Conservation (phyloP, 92 coral and sea anemone species). For the Porites lobata region DNA sequence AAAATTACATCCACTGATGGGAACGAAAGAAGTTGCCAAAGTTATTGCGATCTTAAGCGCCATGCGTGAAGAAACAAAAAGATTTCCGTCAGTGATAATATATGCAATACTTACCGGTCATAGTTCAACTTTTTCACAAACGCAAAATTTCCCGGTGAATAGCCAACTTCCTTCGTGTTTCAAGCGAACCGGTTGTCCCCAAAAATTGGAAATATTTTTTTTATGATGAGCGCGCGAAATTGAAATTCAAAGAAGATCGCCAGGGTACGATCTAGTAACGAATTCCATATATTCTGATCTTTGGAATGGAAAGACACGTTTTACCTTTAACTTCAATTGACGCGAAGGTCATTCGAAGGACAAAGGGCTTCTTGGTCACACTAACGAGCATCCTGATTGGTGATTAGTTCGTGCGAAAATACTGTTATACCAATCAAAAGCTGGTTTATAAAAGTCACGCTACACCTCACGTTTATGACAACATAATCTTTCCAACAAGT, state of each 20-base stretch:
- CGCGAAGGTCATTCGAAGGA: slow-evolving; percentile 41
- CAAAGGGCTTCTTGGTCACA: slow-evolving; percentile 8
- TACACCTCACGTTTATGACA: background rate
- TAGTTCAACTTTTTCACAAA: slow-evolving; percentile 18
- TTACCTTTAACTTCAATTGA: slow-evolving; percentile 25
- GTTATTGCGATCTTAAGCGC: no score
- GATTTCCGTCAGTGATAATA: background rate
- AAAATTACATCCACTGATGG: no score
- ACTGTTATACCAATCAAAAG: slow-evolving; percentile 12
- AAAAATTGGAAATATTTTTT: background rate
- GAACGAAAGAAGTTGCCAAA: no score
- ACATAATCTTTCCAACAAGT: background rate
- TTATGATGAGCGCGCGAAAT: background rate
- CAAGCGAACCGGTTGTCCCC: no score
- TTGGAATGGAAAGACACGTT: background rate
- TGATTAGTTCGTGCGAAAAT: no score
- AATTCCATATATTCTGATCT: background rate
- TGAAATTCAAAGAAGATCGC: background rate
- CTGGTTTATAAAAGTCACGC: slow-evolving; percentile 13
- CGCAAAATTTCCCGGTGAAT: background rate
- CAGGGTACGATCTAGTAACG: no score
- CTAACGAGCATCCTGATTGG: slow-evolving; percentile 35
- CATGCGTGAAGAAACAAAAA: no score
- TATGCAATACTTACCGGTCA: slow-evolving; percentile 44
- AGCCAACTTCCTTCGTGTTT: background rate